Evolutionary conservation across 1,140 invertebrate genomes (phyloP).

Genomic region (Papilio glaucus): DNA sequence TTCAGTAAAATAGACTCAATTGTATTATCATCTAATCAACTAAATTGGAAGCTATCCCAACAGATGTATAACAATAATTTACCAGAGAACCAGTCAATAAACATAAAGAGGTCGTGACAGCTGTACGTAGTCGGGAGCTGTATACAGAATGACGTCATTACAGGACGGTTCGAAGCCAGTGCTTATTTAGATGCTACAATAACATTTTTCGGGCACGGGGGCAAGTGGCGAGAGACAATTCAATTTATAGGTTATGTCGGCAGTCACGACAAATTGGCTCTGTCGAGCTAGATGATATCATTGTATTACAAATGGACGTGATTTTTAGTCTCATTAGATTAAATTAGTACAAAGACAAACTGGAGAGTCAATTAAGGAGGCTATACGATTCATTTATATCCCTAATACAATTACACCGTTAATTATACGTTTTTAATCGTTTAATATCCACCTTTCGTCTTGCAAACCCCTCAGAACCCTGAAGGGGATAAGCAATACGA

Average conservation of each 20-base stretch:
- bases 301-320: constrained; percentile 21
- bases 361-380: not conserved
- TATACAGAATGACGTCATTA: constrained; percentile 17
- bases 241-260: constrained; percentile 12
- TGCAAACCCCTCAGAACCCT: no score
- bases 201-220: constrained; percentile 11
- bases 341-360: constrained; percentile 15
- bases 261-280: constrained; percentile 20
- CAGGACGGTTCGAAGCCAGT: constrained; percentile 2
- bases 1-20: constrained; percentile 1
- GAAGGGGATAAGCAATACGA: no score
- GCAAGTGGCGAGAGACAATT: constrained; percentile 20
- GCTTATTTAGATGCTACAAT: constrained; percentile 9
- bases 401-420: not conserved
- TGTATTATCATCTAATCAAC: constrained; percentile 18
- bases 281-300: constrained; percentile 17
- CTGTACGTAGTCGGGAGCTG: constrained; percentile 14
- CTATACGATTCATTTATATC: constrained; percentile 5
- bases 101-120: constrained; percentile 32
- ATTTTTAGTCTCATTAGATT: constrained; percentile 18
- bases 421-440: not conserved
- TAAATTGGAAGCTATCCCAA: constrained; percentile 23
- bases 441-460: not conserved
- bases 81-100: constrained; percentile 22
- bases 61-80: not conserved